These are phyloP conservation scores for Phragmatobia fuliginosa DNA, from an alignment of 2,888 invertebrate genomes.

Conservation along the genomic window DNA sequence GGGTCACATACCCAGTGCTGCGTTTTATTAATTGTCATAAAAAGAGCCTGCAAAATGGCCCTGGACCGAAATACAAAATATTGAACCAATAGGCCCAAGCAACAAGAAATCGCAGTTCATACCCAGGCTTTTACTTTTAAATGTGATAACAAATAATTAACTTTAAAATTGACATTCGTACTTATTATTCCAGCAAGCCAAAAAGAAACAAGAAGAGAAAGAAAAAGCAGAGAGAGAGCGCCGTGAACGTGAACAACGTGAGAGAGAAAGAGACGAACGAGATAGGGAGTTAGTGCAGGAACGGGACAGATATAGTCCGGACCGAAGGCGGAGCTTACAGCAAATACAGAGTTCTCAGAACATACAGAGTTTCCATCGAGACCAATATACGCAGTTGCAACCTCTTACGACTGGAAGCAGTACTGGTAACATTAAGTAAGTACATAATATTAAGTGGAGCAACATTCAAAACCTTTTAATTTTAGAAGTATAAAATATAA, in stretches of 20 bases:
- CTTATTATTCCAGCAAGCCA: slow-evolving; percentile 73
- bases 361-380: slow-evolving; percentile 9
- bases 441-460: background rate
- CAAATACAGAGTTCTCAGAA: slow-evolving; percentile 7
- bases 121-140: too few species aligned
- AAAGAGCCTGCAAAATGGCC: too few species aligned
- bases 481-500: background rate
- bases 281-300: slow-evolving; percentile 61
- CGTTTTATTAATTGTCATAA: too few species aligned
- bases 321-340: slow-evolving; percentile 60
- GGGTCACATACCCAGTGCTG: too few species aligned
- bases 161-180: background rate
- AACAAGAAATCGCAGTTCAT: too few species aligned
- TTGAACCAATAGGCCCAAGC: too few species aligned
- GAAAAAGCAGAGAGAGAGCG: slow-evolving; percentile 74
- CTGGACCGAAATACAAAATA: too few species aligned
- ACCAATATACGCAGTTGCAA: background rate
- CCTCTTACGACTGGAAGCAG: background rate
- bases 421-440: slow-evolving; percentile 2
- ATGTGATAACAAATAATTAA: too few species aligned
- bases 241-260: slow-evolving; percentile 72
- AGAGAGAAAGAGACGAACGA: slow-evolving; percentile 69
- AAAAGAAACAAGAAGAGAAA: slow-evolving; percentile 80
- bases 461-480: background rate
- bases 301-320: slow-evolving; percentile 61